phyloP scores from a whole-genome alignment of 2,113 vertebrate species.

The Petrocephalus zakoni region DNA sequence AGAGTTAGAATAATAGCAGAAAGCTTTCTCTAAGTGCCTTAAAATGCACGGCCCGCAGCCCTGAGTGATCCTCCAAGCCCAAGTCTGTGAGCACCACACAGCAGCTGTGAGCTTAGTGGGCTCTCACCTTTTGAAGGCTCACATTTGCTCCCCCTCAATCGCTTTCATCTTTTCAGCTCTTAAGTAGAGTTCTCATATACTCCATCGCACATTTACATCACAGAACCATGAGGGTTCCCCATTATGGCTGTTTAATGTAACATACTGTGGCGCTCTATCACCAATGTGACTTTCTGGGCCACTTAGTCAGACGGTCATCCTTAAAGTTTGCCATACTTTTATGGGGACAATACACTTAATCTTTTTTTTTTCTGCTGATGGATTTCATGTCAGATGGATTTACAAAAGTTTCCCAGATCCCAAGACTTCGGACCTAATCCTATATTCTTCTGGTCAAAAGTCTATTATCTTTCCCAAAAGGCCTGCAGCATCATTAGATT shows the following conservation, averaged over 20 bases:
- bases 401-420: neutral
- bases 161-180: slow-evolving; percentile 1
- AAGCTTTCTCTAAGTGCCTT: neutral
- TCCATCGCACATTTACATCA: neutral
- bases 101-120: neutral
- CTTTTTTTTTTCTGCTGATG: neutral
- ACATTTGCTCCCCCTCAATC: neutral
- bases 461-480: neutral
- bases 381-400: neutral
- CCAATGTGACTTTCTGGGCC: neutral
- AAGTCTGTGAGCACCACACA: too few species aligned
- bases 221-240: neutral
- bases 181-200: neutral
- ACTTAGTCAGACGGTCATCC: neutral
- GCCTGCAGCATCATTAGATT: neutral
- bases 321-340: neutral
- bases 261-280: neutral
- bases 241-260: neutral
- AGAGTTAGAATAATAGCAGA: neutral
- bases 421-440: neutral
- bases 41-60: neutral
- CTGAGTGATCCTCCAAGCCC: neutral
- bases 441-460: neutral
- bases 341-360: neutral
- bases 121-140: neutral